These are phyloP conservation scores for Nylanderia fulva DNA, from an alignment of 1,140 invertebrate species.

Conservation along the genomic window DNA sequence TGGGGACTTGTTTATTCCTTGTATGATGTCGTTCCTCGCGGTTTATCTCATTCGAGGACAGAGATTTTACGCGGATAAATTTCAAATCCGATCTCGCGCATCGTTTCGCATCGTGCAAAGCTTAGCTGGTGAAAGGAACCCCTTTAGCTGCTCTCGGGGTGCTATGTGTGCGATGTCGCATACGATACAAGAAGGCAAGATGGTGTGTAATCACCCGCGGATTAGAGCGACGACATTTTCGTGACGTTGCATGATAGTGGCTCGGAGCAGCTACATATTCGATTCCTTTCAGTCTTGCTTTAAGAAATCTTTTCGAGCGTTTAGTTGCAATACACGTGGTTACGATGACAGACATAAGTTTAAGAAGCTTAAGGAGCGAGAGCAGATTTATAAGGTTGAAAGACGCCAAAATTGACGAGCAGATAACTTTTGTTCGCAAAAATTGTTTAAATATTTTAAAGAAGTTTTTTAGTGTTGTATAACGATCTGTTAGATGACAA, in stretches of 20 bases:
- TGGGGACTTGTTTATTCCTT: background rate
- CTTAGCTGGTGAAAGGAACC: conserved; percentile 73
- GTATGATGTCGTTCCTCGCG: background rate
- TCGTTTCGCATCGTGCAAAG: conserved; percentile 74
- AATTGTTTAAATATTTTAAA: too few relatives aligned
- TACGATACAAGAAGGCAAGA: conserved; percentile 75
- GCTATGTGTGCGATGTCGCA: conserved; percentile 75
- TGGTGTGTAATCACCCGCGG: conserved; percentile 80
- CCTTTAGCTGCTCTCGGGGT: conserved; percentile 64
- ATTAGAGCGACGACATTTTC: conserved; percentile 69
- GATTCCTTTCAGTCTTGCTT: background rate
- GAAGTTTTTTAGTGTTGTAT: too few relatives aligned
- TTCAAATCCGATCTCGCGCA: conserved; percentile 85
- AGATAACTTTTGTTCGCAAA: too few relatives aligned
- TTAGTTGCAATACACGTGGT: background rate
- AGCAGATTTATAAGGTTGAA: background rate
- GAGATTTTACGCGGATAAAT: conserved; percentile 85
- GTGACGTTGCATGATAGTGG: conserved; percentile 19
- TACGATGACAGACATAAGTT: background rate
- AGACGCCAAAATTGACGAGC: too few relatives aligned
- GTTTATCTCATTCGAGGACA: conserved; percentile 45
- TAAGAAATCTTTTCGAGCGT: background rate
- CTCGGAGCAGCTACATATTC: conserved; percentile 5
- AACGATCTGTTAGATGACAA: too few relatives aligned
- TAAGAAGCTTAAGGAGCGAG: background rate